Base-by-base conservation (phyloP, 2,797 vertebrate species). In the Coranthus polyacanthus region DNA sequence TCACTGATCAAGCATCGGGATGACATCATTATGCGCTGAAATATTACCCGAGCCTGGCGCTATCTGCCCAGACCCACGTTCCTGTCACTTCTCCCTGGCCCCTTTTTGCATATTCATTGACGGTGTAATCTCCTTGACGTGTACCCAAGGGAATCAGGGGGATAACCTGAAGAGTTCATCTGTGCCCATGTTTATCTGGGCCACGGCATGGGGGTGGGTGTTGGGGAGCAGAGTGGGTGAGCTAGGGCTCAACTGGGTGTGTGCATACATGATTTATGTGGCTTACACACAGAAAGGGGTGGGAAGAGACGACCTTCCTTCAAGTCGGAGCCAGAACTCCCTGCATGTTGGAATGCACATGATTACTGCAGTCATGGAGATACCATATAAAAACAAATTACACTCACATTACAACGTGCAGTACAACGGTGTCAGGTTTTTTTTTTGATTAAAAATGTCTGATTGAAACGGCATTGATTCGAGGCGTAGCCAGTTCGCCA, bases 191-290 rank as follows among this genome's bases (percentile, higher is more conserved):
- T 92, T 90, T 89, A 88, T 92, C 80, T 78, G 56, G 55, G 78
- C 75, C 13, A 16, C 62, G 3, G 72, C 60, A 50, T 51, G 72
- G 75, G 76, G 79, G 69, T 39, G 72, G 77, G 65, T 71, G 83
- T 81, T 55, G 39, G 60, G 83, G 82, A 73, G 75, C 54, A 15
- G 71, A 64, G 78, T 45, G 39, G 72, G 72, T 54, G 53, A 83
- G 66, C 67, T 11, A 34, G 70, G 82, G 86, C 86, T 90, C 83
- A 86, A 76, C 78, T 68, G 72, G 69, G 69, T 90, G 92, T 93
- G 88, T 81, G 86, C 89, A 92, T 92, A 90, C 91, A 93, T 93
- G 90, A 93, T 93, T 93, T 89, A 92, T 89, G 76, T 64, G 67
- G 83, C 80, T 91, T 91, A 90, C 20, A 75, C 56, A 53, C 41